Evolutionary conservation across 1,140 invertebrate species (phyloP).

Genomic region (Drosophila sproati): DNA sequence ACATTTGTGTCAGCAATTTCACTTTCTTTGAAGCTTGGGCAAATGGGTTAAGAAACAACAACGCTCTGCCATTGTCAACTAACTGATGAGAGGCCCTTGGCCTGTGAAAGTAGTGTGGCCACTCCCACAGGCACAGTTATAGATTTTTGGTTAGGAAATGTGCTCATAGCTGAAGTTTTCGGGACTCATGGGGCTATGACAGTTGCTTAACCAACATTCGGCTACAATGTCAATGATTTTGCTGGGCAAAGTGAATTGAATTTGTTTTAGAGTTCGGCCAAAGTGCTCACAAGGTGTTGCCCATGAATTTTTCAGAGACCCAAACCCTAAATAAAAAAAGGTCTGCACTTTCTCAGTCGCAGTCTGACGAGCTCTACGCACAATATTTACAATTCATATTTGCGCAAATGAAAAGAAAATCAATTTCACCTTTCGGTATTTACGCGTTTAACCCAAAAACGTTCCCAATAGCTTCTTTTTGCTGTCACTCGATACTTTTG

Average conservation of each 20-base stretch:
- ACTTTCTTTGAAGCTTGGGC: conserved; percentile 67
- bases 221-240: conserved; percentile 39
- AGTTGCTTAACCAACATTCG: conserved; percentile 58
- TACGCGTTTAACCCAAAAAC: conserved; percentile 78
- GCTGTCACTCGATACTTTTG: conserved; percentile 34
- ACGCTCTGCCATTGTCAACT: conserved; percentile 54
- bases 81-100: conserved; percentile 7
- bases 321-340: conserved; percentile 44
- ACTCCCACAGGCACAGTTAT: conserved; percentile 65
- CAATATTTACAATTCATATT: conserved; percentile 84
- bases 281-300: conserved; percentile 53
- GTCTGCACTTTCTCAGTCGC: conserved; percentile 70
- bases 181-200: conserved; percentile 12
- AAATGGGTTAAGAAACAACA: conserved; percentile 64
- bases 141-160: conserved; percentile 45
- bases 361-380: conserved; percentile 46
- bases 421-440: conserved; percentile 84
- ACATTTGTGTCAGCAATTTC: conserved; percentile 83
- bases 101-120: conserved; percentile 34
- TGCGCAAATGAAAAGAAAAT: conserved; percentile 84
- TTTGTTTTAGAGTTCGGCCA: conserved; percentile 57
- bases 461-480: conserved; percentile 38
- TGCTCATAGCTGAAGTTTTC: not conserved
- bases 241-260: conserved; percentile 66
- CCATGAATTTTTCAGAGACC: conserved; percentile 69